phyloP scores from a whole-genome alignment of 2,113 vertebrate genomes.

The Microtus pennsylvanicus region DNA sequence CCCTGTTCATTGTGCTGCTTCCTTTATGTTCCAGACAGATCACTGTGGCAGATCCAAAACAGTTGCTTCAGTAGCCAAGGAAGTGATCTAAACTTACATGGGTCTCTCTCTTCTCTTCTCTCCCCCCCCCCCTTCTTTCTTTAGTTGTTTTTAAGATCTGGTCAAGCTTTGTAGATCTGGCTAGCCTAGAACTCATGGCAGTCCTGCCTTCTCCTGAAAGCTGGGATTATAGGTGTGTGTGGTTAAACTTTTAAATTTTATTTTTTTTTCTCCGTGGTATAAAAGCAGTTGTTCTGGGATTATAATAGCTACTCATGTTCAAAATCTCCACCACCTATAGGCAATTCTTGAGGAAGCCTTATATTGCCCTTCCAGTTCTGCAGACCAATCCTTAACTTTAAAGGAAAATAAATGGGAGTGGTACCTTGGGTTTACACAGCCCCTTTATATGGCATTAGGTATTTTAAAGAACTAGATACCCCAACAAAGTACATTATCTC shows the following conservation, averaged over 20 bases:
- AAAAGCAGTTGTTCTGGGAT: not conserved
- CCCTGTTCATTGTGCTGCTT: constrained; percentile 44
- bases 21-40: constrained; percentile 46
- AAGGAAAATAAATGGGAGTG: not conserved
- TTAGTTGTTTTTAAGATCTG: not conserved
- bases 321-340: not conserved
- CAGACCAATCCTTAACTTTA: not conserved
- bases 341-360: not conserved
- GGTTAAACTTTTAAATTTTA: not conserved
- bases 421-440: not conserved
- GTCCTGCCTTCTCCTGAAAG: not conserved
- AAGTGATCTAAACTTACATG: not conserved
- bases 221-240: not conserved
- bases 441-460: not conserved
- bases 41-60: constrained; percentile 33
- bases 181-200: not conserved
- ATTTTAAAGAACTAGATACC: not conserved
- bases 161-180: not conserved
- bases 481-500: not conserved
- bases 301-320: not conserved
- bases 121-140: no score
- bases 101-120: no score
- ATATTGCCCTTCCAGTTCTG: not conserved
- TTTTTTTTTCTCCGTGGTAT: not conserved
- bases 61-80: not conserved